These are phyloP conservation scores for Hydractinia symbiolongicarpus DNA, from an alignment of 30 jellyfish, hydroid and myxozoan species.

Conservation along the genomic window DNA sequence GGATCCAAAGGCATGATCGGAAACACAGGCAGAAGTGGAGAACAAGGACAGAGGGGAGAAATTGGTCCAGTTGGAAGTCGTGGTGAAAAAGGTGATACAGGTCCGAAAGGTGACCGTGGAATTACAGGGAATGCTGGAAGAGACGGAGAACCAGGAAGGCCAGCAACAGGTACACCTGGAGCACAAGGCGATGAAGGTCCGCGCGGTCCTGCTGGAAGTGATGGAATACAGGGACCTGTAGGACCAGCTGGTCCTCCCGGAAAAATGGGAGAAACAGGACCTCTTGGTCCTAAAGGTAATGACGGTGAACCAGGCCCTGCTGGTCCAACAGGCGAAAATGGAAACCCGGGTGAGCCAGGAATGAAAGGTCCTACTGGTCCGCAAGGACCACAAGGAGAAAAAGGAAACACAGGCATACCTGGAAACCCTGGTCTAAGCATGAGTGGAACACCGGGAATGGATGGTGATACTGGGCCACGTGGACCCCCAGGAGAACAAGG, in stretches of 20 bases:
- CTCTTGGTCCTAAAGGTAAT: constrained; percentile 42
- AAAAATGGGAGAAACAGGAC: constrained; percentile 54
- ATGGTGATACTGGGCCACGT: constrained; percentile 90
- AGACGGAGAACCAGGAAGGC: constrained; percentile 35
- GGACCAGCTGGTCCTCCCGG: constrained; percentile 89
- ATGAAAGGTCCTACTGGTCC: constrained; percentile 87
- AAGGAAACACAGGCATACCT: constrained; percentile 60
- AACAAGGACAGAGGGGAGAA: constrained; percentile 39
- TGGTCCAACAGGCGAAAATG: constrained; percentile 71
- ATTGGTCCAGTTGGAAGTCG: constrained; percentile 33
- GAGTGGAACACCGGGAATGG: constrained; percentile 75
- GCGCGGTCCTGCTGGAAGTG: constrained; percentile 57
- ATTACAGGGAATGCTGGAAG: constrained; percentile 38
- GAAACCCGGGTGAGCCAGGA: constrained; percentile 83
- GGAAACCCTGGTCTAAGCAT: constrained; percentile 70
- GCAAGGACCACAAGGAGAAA: constrained; percentile 50
- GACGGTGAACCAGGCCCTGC: constrained; percentile 73
- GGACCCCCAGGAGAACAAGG: constrained; percentile 91
- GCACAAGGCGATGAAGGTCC: constrained; percentile 41
- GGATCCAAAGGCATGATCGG: constrained; percentile 49
- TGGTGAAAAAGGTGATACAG: constrained; percentile 33
- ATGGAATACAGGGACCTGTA: constrained; percentile 63
- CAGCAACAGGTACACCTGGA: constrained; percentile 45
- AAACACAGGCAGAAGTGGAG: constrained; percentile 34
- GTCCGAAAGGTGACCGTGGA: constrained; percentile 34